Conservation (phyloP, 1,140 invertebrate genomes). For the Heterodera carotae region DNA sequence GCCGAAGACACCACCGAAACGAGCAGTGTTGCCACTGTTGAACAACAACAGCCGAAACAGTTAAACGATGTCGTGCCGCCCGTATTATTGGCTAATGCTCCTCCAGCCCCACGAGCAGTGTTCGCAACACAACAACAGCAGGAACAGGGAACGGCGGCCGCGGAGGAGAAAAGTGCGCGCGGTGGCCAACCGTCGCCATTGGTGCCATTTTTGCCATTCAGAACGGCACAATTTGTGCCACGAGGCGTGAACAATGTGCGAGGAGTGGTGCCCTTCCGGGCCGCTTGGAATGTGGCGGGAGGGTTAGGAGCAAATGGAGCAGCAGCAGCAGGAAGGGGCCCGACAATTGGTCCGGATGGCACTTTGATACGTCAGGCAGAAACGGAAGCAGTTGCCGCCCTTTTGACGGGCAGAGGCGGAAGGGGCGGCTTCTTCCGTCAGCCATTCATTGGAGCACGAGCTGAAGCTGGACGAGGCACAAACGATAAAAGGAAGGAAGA, state of each 20-base stretch:
- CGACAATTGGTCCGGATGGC: neutral
- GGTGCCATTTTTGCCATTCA: neutral
- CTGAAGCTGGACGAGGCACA: neutral
- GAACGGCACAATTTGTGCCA: neutral
- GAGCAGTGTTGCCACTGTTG: neutral
- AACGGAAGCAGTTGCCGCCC: neutral
- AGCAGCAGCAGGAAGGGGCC: neutral
- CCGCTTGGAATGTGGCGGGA: neutral
- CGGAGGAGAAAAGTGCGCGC: neutral
- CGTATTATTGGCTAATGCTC: constrained; percentile 3
- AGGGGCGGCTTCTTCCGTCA: constrained; percentile 8
- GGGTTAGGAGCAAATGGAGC: neutral
- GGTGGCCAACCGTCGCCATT: neutral
- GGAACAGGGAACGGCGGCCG: neutral
- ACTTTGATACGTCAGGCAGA: neutral
- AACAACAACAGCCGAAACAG: neutral
- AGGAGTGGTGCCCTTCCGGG: neutral
- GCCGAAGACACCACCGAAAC: neutral
- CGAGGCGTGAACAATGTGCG: neutral
- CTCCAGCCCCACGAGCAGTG: neutral
- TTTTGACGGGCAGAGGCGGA: neutral
- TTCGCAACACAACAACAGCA: neutral
- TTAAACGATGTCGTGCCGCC: neutral
- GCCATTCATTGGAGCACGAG: neutral
- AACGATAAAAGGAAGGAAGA: neutral